These are phyloP conservation scores for Drosophila persimilis DNA, from an alignment of 1,140 invertebrate genomes.

Conservation along the genomic window DNA sequence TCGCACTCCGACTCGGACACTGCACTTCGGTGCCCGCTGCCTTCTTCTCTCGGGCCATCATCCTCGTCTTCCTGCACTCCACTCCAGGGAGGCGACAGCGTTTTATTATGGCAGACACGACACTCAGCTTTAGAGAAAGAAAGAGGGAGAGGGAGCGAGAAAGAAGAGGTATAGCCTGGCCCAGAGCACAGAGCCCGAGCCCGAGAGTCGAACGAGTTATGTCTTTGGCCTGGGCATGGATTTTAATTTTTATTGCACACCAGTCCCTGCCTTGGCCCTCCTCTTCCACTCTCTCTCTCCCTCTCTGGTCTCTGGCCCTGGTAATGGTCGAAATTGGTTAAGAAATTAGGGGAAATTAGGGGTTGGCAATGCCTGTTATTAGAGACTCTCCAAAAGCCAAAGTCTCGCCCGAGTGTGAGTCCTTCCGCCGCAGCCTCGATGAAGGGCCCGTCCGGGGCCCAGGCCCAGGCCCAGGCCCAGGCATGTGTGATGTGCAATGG, in stretches of 20 bases:
- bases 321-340: constrained; percentile 82
- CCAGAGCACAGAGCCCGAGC: background rate
- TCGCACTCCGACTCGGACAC: constrained; percentile 29
- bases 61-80: constrained; percentile 9
- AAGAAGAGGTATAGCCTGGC: background rate
- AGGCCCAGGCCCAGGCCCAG: constrained; percentile 1
- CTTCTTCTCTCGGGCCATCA: constrained; percentile 29
- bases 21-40: constrained; percentile 28
- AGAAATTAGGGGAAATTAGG: constrained; percentile 83
- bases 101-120: constrained; percentile 71
- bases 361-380: constrained; percentile 78
- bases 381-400: constrained; percentile 43
- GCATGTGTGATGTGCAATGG: constrained; percentile 46
- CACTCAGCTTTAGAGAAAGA: constrained; percentile 45
- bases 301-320: constrained; percentile 33
- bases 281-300: background rate
- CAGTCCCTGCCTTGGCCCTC: constrained; percentile 12
- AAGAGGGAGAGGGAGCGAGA: constrained; percentile 25
- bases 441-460: constrained; percentile 17
- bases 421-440: constrained; percentile 34
- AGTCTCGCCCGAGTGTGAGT: constrained; percentile 22
- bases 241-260: constrained; percentile 82
- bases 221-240: constrained; percentile 61
- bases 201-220: constrained; percentile 64
- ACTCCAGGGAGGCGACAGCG: constrained; percentile 59